These are phyloP conservation scores for Leptinotarsa haldemani DNA, from an alignment of 2,888 invertebrate genomes.

Conservation along the genomic window DNA sequence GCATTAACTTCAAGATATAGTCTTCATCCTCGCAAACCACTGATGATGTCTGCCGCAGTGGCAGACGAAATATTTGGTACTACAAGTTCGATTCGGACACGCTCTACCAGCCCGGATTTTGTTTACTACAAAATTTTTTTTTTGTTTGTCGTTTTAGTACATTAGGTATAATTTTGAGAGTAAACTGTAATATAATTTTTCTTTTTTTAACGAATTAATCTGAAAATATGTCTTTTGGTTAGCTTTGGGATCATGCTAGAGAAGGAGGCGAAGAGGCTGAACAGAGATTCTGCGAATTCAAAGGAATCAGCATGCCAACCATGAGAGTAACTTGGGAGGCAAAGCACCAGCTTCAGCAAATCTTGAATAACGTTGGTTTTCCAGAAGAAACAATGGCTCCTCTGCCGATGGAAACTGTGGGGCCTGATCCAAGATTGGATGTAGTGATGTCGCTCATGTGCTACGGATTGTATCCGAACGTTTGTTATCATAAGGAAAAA, in stretches of 20 bases:
- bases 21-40: too few relatives aligned
- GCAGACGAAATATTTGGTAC: too few relatives aligned
- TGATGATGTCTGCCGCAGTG: too few relatives aligned
- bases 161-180: too few relatives aligned
- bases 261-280: constrained; percentile 81
- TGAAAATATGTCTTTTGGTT: constrained; percentile 34
- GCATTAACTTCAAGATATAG: too few relatives aligned
- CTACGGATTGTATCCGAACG: constrained; percentile 96
- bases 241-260: constrained; percentile 79
- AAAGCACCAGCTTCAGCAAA: constrained; percentile 74
- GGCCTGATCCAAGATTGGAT: constrained; percentile 84
- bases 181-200: too few relatives aligned
- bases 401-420: constrained; percentile 79
- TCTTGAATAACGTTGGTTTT: constrained; percentile 81
- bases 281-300: constrained; percentile 88
- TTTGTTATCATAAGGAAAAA: constrained; percentile 95
- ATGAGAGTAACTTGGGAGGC: constrained; percentile 93
- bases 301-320: constrained; percentile 87
- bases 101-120: too few relatives aligned
- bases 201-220: too few relatives aligned
- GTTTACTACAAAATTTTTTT: too few relatives aligned
- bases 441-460: constrained; percentile 86
- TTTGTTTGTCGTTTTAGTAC: too few relatives aligned
- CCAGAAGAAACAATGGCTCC: constrained; percentile 87
- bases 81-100: too few relatives aligned